phyloP scores from a whole-genome alignment of 2,888 invertebrate species.

The Gryllus longicercus region DNA sequence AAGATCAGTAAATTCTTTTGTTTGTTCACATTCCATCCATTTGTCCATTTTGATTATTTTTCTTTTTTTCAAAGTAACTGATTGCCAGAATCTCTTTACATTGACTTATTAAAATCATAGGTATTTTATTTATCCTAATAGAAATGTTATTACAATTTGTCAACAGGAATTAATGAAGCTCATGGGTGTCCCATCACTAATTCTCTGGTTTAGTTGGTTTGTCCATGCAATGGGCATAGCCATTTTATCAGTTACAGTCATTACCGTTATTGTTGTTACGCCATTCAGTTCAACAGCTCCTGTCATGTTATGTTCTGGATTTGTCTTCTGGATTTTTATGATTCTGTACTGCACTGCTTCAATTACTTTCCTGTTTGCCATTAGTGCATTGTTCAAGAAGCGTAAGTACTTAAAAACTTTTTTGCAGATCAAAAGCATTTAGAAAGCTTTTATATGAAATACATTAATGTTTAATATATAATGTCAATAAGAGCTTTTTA shows the following conservation, averaged over 20 bases:
- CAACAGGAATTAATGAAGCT: conserved; percentile 55
- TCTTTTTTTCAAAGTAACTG: too few relatives aligned
- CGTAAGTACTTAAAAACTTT: conserved; percentile 42
- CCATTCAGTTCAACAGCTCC: conserved; percentile 37
- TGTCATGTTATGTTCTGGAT: conserved; percentile 32
- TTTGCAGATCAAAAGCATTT: too few relatives aligned
- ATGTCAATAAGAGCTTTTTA: too few relatives aligned
- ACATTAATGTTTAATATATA: too few relatives aligned
- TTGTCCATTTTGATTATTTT: too few relatives aligned
- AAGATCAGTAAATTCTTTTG: too few relatives aligned
- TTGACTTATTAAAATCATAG: too few relatives aligned
- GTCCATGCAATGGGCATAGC: conserved; percentile 47
- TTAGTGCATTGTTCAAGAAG: conserved; percentile 49
- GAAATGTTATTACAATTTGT: too few relatives aligned
- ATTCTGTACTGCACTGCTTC: conserved; percentile 46
- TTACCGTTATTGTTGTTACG: conserved; percentile 44
- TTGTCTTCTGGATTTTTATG: conserved; percentile 44
- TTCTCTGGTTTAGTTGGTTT: conserved; percentile 55
- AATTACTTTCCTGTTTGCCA: conserved; percentile 48
- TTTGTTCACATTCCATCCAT: too few relatives aligned
- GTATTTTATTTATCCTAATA: too few relatives aligned
- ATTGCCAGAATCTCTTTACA: too few relatives aligned
- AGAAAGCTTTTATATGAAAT: too few relatives aligned
- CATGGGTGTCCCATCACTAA: conserved; percentile 54
- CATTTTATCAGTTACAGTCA: conserved; percentile 44